These are phyloP conservation scores for Nicator chloris DNA, from an alignment of 2,113 vertebrate species.

Conservation along the genomic window DNA sequence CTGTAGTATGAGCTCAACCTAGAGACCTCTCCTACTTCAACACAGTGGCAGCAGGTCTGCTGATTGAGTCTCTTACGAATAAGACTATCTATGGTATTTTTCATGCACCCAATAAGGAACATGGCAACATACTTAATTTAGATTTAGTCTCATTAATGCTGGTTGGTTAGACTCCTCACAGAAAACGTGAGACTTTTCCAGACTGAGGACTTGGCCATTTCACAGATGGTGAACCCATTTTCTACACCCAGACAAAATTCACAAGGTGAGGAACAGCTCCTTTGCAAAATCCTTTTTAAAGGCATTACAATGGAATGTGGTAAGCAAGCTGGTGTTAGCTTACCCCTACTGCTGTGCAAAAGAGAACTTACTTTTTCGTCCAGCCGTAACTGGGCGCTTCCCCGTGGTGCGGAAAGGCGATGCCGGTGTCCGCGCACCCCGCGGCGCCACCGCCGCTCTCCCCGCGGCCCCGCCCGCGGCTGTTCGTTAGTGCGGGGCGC, in stretches of 20 bases:
- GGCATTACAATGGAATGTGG: not conserved
- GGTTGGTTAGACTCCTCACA: not conserved
- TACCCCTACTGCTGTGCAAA: not conserved
- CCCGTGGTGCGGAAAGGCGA: accelerated
- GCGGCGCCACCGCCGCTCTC: not conserved
- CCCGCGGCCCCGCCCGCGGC: not conserved
- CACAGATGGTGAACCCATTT: not conserved
- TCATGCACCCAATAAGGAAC: not conserved
- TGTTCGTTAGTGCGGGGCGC: too few species aligned
- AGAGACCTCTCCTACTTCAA: not conserved
- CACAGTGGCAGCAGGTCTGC: not conserved
- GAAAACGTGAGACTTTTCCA: not conserved
- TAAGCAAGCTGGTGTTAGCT: not conserved
- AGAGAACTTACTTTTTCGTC: not conserved
- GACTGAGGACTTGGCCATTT: not conserved
- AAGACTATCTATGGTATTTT: not conserved
- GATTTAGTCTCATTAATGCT: not conserved
- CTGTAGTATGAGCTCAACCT: not conserved
- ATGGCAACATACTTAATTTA: not conserved
- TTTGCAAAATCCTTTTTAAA: not conserved
- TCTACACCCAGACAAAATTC: too few species aligned
- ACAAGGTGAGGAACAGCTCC: not conserved
- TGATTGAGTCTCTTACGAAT: not conserved
- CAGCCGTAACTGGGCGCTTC: not conserved
- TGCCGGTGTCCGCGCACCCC: not conserved